Evolutionary conservation across 2,797 vertebrate genomes (phyloP).

Genomic region (Peromyscus nudipes): DNA sequence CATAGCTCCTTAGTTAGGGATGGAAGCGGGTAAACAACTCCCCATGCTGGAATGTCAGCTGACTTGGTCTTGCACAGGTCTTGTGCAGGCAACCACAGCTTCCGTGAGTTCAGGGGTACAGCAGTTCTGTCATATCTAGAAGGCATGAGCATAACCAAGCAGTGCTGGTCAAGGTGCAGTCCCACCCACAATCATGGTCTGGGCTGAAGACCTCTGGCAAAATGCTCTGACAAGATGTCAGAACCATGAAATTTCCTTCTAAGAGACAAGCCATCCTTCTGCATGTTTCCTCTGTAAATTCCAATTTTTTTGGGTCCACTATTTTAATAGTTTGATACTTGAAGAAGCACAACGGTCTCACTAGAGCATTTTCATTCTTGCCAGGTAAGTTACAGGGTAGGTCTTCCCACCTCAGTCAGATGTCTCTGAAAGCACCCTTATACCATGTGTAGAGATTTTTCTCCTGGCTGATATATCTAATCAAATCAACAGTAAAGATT

Average conservation of each 20-base stretch:
- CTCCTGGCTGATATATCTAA: too few relatives aligned
- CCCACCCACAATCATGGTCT: background rate
- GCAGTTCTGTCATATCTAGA: background rate
- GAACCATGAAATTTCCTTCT: background rate
- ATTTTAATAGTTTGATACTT: background rate
- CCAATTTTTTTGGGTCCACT: background rate
- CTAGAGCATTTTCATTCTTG: background rate
- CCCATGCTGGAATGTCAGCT: background rate
- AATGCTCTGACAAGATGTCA: too few relatives aligned
- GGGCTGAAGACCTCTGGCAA: background rate
- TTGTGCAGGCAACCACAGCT: background rate
- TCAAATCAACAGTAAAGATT: background rate
- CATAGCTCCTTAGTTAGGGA: background rate
- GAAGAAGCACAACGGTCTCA: background rate
- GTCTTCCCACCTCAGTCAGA: background rate
- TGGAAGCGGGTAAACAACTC: background rate
- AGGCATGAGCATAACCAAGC: background rate
- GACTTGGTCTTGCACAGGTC: background rate
- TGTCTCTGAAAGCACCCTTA: background rate
- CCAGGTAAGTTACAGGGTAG: background rate
- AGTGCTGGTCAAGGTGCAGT: background rate
- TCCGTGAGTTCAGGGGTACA: background rate
- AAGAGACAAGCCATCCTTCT: background rate
- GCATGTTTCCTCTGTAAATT: background rate
- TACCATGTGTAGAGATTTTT: background rate